These are phyloP conservation scores for Lichenostomus cassidix DNA, from an alignment of 2,113 vertebrate genomes.

Conservation along the genomic window DNA sequence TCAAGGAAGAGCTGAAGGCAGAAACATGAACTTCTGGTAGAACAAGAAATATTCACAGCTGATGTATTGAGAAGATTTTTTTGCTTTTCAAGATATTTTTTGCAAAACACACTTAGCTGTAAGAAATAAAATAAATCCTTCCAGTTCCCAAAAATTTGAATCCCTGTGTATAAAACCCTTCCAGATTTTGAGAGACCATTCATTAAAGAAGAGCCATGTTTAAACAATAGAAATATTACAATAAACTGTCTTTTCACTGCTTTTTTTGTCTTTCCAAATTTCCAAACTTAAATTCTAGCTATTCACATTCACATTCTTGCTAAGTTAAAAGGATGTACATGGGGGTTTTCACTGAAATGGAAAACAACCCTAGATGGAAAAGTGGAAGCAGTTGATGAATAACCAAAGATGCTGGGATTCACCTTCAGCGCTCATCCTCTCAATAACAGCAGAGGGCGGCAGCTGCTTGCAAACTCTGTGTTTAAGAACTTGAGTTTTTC, in stretches of 20 bases:
- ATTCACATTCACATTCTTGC: neutral
- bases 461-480: neutral
- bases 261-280: neutral
- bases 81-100: neutral
- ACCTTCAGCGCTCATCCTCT: neutral
- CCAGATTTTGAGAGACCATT: neutral
- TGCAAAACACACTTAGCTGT: neutral
- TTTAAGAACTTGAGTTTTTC: neutral
- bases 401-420: neutral
- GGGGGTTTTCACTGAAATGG: neutral
- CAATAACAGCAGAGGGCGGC: neutral
- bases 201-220: neutral
- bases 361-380: neutral
- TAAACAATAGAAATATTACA: neutral
- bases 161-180: neutral
- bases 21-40: neutral
- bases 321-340: neutral
- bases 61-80: neutral
- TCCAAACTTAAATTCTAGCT: neutral
- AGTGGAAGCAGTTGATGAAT: neutral
- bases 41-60: neutral
- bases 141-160: neutral
- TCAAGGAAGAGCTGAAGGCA: neutral
- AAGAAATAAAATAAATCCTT: neutral
- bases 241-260: neutral